A percentile compares a stretch with the other conserved stretches of the same genome.
Conservation (phyloP, 2,888 invertebrate genomes). For the Ectemnius cavifrons region DNA sequence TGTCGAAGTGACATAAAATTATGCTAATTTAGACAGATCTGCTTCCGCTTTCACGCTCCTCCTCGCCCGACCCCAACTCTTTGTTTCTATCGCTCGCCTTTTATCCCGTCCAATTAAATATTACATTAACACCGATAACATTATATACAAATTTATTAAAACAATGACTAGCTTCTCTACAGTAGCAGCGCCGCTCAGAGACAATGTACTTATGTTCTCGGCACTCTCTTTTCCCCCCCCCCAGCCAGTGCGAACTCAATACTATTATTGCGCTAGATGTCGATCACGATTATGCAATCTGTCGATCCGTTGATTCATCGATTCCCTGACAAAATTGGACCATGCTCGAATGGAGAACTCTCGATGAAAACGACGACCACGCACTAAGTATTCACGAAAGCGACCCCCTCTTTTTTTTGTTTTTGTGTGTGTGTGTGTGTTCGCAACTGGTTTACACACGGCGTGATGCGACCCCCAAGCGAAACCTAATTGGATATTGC, state of each 20-base stretch:
- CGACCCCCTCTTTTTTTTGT: neutral
- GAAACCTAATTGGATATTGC: slow-evolving; percentile 1
- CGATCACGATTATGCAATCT: neutral
- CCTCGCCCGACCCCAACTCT: neutral
- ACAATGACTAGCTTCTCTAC: slow-evolving; percentile 57
- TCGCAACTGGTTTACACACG: slow-evolving; percentile 10
- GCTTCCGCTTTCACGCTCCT: slow-evolving; percentile 18
- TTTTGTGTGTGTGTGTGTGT: too few species aligned
- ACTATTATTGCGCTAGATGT: neutral
- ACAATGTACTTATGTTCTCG: slow-evolving; percentile 6
- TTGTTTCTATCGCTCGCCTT: neutral
- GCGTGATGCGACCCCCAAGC: slow-evolving; percentile 3
- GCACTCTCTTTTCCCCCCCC: neutral
- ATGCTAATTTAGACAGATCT: too few species aligned
- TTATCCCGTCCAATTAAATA: slow-evolving; percentile 30
- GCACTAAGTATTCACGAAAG: neutral
- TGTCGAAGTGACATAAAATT: too few species aligned
- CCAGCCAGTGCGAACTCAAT: slow-evolving; percentile 1
- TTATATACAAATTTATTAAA: slow-evolving; percentile 63
- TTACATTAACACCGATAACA: slow-evolving; percentile 56
- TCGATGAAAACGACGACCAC: neutral
- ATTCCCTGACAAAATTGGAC: too few species aligned
- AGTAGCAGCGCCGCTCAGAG: slow-evolving; percentile 12
- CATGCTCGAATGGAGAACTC: too few species aligned
- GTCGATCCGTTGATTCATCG: neutral